Conservation (phyloP, 2,797 vertebrate species). For the Macropus fuliginosus region DNA sequence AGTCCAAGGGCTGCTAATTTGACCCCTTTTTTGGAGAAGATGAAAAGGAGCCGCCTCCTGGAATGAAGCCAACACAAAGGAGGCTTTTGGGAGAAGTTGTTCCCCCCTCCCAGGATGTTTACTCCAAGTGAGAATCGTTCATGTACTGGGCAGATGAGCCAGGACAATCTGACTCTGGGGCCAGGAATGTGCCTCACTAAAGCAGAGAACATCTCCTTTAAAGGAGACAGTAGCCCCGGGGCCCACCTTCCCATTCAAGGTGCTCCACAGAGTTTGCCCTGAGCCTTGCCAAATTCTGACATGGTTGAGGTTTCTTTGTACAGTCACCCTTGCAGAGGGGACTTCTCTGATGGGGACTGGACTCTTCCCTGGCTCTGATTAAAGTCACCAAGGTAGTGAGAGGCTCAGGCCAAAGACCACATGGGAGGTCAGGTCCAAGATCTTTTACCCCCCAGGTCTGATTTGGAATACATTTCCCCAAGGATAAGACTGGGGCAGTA, state of each 20-base stretch:
- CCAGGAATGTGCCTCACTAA: neutral
- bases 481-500: neutral
- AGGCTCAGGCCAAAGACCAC: neutral
- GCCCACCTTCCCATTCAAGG: neutral
- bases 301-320: neutral
- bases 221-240: neutral
- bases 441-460: neutral
- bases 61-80: constrained; percentile 78
- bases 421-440: neutral
- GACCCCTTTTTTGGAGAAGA: constrained; percentile 81
- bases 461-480: neutral
- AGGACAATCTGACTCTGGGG: neutral
- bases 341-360: neutral
- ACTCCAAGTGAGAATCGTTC: neutral
- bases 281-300: neutral
- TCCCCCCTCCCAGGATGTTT: neutral
- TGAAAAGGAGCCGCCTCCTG: constrained; percentile 84
- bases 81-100: constrained; percentile 78
- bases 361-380: neutral
- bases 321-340: neutral
- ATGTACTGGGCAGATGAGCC: neutral
- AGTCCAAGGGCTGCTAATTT: constrained; percentile 82
- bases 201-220: neutral
- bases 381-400: neutral
- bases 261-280: neutral